Percentiles rank a stretch among this genome's conserved stretches.
Evolutionary conservation across 1,140 invertebrate species (phyloP).

Genomic region (Thaumatotibia leucotreta): DNA sequence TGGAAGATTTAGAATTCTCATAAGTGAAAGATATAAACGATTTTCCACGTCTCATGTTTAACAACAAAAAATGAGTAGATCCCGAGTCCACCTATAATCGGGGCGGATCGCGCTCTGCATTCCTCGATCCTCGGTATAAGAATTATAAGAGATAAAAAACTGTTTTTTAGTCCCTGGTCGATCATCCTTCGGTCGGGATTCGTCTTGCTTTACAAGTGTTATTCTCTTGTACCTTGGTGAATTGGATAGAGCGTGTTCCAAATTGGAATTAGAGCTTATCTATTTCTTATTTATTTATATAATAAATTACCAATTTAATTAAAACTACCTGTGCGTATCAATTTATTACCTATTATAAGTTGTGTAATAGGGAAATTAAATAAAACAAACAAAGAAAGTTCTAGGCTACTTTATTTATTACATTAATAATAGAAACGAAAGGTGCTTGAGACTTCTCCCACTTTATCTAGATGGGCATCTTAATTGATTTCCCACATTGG

Average conservation of each 20-base stretch:
- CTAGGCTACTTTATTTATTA: neutral
- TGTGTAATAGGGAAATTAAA: neutral
- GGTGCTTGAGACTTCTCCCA: neutral
- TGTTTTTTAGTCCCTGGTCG: constrained; percentile 27
- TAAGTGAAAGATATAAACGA: neutral
- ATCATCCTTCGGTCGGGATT: constrained; percentile 40
- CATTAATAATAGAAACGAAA: constrained; percentile 3
- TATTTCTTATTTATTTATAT: neutral
- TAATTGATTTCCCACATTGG: constrained; percentile 30
- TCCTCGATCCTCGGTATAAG: neutral
- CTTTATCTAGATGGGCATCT: constrained; percentile 33
- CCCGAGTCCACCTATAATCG: neutral
- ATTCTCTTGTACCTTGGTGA: constrained; percentile 30
- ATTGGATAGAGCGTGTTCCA: constrained; percentile 30
- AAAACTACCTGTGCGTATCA: too few relatives aligned
- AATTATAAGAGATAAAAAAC: neutral
- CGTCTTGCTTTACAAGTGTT: constrained; percentile 64
- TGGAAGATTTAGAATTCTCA: neutral
- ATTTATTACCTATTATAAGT: neutral
- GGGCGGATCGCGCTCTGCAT: neutral
- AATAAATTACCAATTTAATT: too few relatives aligned
- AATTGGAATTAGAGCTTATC: constrained; percentile 7
- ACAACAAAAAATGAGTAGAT: neutral
- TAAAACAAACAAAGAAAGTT: neutral
- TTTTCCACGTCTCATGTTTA: neutral